Conservation (phyloP, 2,797 vertebrate species). For the Nasua narica region DNA sequence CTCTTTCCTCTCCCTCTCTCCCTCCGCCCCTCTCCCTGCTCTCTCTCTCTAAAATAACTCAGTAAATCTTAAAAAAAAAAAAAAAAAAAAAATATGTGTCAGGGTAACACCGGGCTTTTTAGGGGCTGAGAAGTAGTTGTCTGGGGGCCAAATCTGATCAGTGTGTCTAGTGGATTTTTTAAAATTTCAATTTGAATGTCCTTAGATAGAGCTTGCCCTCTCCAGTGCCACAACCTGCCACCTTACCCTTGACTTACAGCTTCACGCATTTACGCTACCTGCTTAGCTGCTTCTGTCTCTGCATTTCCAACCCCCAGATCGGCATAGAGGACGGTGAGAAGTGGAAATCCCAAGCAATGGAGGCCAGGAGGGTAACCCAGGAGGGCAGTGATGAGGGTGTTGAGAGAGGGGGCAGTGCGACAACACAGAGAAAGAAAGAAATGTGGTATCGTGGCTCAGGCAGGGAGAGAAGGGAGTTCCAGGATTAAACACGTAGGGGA, state of each 20-base stretch:
- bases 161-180: background rate
- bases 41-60: background rate
- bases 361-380: background rate
- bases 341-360: background rate
- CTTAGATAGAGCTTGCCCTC: background rate
- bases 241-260: background rate
- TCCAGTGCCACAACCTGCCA: background rate
- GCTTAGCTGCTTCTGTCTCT: background rate
- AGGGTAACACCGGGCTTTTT: too few species aligned
- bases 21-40: background rate
- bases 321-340: background rate
- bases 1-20: too few species aligned
- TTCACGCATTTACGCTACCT: background rate
- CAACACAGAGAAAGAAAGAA: background rate
- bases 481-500: background rate
- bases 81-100: too few species aligned
- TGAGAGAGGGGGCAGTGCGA: background rate
- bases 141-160: background rate
- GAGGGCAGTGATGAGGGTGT: background rate
- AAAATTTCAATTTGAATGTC: background rate
- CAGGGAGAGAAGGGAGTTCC: background rate
- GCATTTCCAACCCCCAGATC: background rate
- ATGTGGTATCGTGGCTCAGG: accelerated
- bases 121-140: background rate
- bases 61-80: background rate